Base-by-base conservation (phyloP, 2,888 invertebrate species). In the Lepeophtheirus nordmannii region DNA sequence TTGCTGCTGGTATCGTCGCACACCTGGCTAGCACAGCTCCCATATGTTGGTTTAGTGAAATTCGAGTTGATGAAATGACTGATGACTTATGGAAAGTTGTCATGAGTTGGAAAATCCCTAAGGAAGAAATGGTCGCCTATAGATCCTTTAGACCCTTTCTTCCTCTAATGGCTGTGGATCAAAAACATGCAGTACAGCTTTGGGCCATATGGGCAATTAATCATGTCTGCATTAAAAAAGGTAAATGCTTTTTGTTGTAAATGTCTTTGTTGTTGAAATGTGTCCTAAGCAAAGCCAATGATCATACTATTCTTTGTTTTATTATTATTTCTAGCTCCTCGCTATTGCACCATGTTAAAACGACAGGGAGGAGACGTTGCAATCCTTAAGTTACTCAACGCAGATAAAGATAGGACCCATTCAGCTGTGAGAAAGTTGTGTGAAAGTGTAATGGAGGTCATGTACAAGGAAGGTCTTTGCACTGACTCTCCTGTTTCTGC, bases 181-280 rank as follows among this genome's bases (percentile, higher is more conserved):
- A 81, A 69, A 81, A 82, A 68, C 80, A 81, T 71, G 81, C 82
- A 67, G 84, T 85, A 39, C 85, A 85, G 72, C 74, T 85, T 67
- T 86, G 86, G 86, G 85, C 86, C 12, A 81, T 85, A 7, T 86
- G 86, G 86, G 86, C 86, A 1, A 83, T 86, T 70, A 83, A 84
- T 72, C 85, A 86, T 73, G 86, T 86, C 65, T 84, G 85, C 72
- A 82, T 83, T n/a, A 85, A 82, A 73, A 83, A 83, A 74, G 81
- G 83, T 83, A 74, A 78, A 80, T 78, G 5, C 1, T 56, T n/a
- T 37, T 12, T n/a, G n/a, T n/a, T n/a, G n/a, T 5, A 11, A 22
- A 17, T 38, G 23, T n/a, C n/a, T 68, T 20, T 57, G 11, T n/a
- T 11, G 11, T n/a, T 46, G 46, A n/a, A n/a, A n/a, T n/a, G n/a